phyloP scores from a whole-genome alignment of 1,140 invertebrate genomes.

The Listronotus oregonensis region DNA sequence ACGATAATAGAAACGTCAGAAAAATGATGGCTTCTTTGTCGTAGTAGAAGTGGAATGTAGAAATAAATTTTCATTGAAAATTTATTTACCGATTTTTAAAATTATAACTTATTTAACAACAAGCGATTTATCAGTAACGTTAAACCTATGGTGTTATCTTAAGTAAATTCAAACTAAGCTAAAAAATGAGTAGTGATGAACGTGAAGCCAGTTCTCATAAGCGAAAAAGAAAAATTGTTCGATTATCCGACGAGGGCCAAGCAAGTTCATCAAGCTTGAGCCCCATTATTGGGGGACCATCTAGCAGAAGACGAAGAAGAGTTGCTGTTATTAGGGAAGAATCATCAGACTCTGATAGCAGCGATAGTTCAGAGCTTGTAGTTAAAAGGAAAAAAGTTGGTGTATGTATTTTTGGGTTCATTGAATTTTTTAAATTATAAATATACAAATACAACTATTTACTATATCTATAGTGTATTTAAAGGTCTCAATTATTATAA shows the following conservation, averaged over 20 bases:
- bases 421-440: conserved; percentile 5
- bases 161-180: neutral
- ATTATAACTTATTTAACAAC: too few relatives aligned
- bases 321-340: conserved; percentile 9
- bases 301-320: conserved; percentile 11
- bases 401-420: conserved; percentile 40
- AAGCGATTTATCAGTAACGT: too few relatives aligned
- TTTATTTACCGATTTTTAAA: too few relatives aligned
- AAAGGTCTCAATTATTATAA: too few relatives aligned
- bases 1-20: conserved; percentile 14
- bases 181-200: conserved; percentile 45
- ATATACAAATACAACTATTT: too few relatives aligned
- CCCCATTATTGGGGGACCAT: conserved; percentile 47
- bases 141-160: too few relatives aligned
- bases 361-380: conserved; percentile 36
- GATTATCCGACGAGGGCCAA: conserved; percentile 31
- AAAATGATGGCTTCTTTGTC: conserved; percentile 22
- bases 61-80: too few relatives aligned
- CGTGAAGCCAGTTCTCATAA: conserved; percentile 37
- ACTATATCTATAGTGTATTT: too few relatives aligned
- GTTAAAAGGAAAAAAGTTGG: conserved; percentile 41
- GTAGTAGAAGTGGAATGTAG: neutral
- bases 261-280: conserved; percentile 41
- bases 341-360: conserved; percentile 42
- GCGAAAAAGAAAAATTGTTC: conserved; percentile 38